A percentile compares a stretch with the other conserved stretches of the same genome.
phyloP scores from a whole-genome alignment of 2,888 invertebrate genomes.

The Netelia inedita region DNA sequence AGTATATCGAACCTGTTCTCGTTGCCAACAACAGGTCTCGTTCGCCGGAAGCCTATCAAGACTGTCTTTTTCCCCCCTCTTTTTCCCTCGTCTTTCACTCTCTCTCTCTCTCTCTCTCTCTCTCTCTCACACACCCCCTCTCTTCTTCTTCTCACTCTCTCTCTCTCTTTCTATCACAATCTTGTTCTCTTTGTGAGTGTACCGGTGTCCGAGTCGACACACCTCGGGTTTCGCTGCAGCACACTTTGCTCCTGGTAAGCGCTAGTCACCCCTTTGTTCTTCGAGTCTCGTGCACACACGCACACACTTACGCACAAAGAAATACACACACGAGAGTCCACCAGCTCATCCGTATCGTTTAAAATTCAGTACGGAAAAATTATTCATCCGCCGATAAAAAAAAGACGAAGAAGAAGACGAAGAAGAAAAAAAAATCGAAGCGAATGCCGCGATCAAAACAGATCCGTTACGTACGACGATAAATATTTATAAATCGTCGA shows the following conservation, averaged over 20 bases:
- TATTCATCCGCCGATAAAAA: too few relatives aligned
- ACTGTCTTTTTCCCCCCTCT: conserved; percentile 1
- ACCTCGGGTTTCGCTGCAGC: conserved; percentile 8
- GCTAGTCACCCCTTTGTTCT: conserved; percentile 26
- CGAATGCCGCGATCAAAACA: too few relatives aligned
- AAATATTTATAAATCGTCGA: too few relatives aligned
- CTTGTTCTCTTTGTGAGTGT: conserved; percentile 10
- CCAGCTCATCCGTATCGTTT: background rate
- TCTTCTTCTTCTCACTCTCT: conserved; percentile 1
- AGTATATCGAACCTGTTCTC: conserved; percentile 48
- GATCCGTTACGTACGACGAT: too few relatives aligned
- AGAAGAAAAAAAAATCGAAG: too few relatives aligned
- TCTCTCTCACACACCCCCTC: conserved; percentile 3
- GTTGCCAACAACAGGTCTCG: conserved; percentile 61
- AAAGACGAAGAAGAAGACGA: too few relatives aligned
- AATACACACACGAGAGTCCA: too few relatives aligned
- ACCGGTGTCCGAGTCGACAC: conserved; percentile 23
- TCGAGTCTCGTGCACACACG: conserved; percentile 23
- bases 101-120: conserved; percentile 22
- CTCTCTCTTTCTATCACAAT: conserved; percentile 17
- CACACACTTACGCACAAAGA: background rate
- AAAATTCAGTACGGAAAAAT: too few relatives aligned
- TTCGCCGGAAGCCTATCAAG: conserved; percentile 30
- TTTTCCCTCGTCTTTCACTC: conserved; percentile 1
- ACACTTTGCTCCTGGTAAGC: conserved; percentile 13